Evolutionary conservation across 2,113 vertebrate species (phyloP).

Genomic region (Alethe diademata): DNA sequence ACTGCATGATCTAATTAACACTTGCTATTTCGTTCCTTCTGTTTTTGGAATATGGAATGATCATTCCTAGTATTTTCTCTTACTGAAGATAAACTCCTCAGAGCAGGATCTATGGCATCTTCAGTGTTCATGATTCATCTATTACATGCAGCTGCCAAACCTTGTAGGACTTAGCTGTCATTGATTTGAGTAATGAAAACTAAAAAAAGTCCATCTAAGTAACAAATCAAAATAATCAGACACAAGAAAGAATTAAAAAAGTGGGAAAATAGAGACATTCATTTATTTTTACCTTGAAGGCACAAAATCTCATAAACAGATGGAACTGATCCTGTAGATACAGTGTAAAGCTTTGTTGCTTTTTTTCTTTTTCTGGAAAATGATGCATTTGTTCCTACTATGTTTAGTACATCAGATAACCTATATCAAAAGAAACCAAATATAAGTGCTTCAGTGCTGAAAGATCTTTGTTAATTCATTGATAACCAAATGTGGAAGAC

Average conservation of each 20-base stretch:
- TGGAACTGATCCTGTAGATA: neutral
- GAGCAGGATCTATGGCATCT: neutral
- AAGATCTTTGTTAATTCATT: constrained; percentile 24
- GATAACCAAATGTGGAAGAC: constrained; percentile 10
- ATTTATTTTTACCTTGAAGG: neutral
- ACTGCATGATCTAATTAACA: neutral
- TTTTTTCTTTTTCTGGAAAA: neutral
- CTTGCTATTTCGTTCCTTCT: neutral
- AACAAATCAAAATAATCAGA: neutral
- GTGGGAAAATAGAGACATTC: neutral
- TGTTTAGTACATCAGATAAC: neutral
- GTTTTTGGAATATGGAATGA: neutral
- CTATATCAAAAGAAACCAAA: neutral
- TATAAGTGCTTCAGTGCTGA: neutral
- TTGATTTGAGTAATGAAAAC: neutral
- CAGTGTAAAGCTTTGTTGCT: neutral
- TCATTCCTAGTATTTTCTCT: neutral
- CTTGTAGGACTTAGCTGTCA: neutral
- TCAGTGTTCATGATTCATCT: neutral
- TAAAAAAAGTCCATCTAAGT: neutral
- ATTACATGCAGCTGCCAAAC: neutral
- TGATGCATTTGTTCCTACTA: neutral
- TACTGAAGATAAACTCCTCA: neutral
- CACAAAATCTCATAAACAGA: neutral
- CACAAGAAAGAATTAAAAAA: neutral